These are phyloP conservation scores for Pelodytes ibericus DNA, from an alignment of 2,797 vertebrate species.

Conservation along the genomic window DNA sequence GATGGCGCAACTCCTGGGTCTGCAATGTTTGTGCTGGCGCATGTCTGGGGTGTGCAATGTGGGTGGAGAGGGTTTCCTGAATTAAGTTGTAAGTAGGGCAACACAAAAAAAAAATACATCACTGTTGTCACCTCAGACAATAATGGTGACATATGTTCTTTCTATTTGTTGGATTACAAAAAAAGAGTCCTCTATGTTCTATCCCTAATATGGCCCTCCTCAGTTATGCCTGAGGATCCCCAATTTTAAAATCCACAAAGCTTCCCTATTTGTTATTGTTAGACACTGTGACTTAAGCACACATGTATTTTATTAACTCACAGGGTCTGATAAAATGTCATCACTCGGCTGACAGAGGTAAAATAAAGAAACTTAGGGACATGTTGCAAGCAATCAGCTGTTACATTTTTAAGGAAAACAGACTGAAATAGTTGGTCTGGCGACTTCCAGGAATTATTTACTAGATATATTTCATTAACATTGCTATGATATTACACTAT, in stretches of 20 bases:
- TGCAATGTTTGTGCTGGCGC: no score
- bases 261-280: conserved; percentile 38
- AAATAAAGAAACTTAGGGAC: not conserved
- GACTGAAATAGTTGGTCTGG: conserved; percentile 9
- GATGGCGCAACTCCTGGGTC: no score
- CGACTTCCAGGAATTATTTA: conserved; percentile 5
- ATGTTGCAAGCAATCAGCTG: conserved; percentile 6
- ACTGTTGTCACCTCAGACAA: no score
- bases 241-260: not conserved
- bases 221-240: conserved; percentile 4
- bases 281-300: not conserved
- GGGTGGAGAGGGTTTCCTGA: no score
- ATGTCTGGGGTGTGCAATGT: no score
- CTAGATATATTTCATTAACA: conserved; percentile 7
- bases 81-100: no score
- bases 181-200: not conserved
- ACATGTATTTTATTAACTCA: not conserved
- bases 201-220: conserved; percentile 10
- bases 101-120: no score
- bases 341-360: not conserved
- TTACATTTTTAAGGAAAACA: conserved; percentile 13
- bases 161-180: not conserved
- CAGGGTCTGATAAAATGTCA: not conserved
- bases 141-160: not conserved
- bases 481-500: not conserved